Conservation (phyloP, 2,888 invertebrate species). For the Octonoba sinensis region DNA sequence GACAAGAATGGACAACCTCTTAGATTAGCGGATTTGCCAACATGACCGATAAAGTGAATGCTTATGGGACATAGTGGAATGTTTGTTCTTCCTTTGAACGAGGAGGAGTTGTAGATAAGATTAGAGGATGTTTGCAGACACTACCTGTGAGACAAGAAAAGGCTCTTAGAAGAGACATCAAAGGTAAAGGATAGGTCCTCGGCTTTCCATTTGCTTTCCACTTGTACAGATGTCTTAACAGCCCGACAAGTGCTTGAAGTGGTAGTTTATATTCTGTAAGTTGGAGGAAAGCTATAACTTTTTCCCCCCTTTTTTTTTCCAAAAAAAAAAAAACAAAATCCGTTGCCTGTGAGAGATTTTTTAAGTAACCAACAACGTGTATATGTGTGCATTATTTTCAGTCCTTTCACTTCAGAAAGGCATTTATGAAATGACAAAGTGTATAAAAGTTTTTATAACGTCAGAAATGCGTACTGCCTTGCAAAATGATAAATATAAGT, state of each 20-base stretch:
- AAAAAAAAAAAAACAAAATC: too few relatives aligned
- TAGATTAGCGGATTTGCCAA: slow-evolving; percentile 30
- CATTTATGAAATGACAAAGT: too few relatives aligned
- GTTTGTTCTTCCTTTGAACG: slow-evolving; percentile 43
- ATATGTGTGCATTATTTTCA: too few relatives aligned
- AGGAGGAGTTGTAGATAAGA: slow-evolving; percentile 48
- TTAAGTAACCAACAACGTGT: too few relatives aligned
- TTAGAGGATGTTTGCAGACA: slow-evolving; percentile 63
- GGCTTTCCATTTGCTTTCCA: slow-evolving; percentile 62
- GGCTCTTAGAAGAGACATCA: slow-evolving; percentile 61
- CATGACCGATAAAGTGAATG: slow-evolving; percentile 21
- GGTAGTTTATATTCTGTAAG: not conserved
- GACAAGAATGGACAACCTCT: not conserved
- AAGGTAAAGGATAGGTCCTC: slow-evolving; percentile 59
- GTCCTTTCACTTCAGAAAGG: too few relatives aligned
- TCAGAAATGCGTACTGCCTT: too few relatives aligned
- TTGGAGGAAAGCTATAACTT: not conserved
- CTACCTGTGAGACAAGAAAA: slow-evolving; percentile 62
- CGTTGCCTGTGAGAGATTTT: too few relatives aligned
- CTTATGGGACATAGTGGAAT: slow-evolving; percentile 32
- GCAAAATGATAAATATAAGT: too few relatives aligned
- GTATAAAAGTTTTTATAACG: too few relatives aligned
- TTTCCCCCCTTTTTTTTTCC: not conserved
- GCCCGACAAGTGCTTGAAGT: slow-evolving; percentile 41
- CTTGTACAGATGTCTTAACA: slow-evolving; percentile 63